These are phyloP conservation scores for Capricornis sumatraensis DNA, from an alignment of 2,113 vertebrate species.

Conservation along the genomic window DNA sequence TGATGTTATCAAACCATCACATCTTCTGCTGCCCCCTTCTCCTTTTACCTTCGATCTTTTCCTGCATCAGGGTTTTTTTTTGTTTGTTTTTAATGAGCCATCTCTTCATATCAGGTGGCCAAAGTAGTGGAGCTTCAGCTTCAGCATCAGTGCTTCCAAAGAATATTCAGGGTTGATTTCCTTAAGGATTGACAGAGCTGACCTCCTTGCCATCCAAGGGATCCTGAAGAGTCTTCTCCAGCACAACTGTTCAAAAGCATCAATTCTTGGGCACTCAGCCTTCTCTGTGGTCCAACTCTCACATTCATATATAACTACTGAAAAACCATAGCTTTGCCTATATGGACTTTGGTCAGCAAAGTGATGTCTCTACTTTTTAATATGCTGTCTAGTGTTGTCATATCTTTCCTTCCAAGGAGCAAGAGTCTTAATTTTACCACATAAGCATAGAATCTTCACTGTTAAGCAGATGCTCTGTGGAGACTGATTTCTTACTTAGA, in stretches of 20 bases:
- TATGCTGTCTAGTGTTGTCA: neutral
- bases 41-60: neutral
- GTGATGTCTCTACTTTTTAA: neutral
- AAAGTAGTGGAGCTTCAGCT: neutral
- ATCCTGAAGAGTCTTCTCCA: neutral
- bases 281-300: neutral
- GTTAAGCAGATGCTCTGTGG: neutral
- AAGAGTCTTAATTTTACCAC: neutral
- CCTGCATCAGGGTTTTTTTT: neutral
- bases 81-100: neutral
- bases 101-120: neutral
- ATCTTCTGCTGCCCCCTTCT: neutral
- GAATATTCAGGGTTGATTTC: neutral
- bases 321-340: neutral
- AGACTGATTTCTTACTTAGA: neutral
- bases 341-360: neutral
- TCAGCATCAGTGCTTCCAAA: neutral
- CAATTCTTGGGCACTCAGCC: neutral
- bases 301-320: neutral
- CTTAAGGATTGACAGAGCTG: neutral
- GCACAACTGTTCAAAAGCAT: neutral
- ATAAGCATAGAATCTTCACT: rapidly evolving
- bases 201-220: neutral
- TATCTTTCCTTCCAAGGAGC: neutral
- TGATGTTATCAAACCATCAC: neutral